A percentile compares a stretch with the other conserved stretches of the same genome.
phyloP scores from a whole-genome alignment of 2,888 invertebrate genomes.

The Ernsta delagoae region DNA sequence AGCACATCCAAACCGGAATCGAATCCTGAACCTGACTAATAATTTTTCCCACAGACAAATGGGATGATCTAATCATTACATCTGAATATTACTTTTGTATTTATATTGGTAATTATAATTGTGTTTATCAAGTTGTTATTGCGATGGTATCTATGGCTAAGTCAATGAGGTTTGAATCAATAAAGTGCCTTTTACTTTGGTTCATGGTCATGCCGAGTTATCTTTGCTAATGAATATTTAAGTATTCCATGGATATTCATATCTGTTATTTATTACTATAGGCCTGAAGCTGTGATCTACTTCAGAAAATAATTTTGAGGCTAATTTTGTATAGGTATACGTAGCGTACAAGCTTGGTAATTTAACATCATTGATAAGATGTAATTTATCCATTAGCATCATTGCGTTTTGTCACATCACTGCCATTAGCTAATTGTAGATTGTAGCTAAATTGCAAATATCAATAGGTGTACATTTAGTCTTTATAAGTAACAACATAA shows the following conservation, averaged over 20 bases:
- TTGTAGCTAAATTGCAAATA: too few species aligned
- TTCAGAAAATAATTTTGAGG: neutral
- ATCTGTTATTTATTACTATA: conserved; percentile 22
- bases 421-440: too few species aligned
- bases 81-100: conserved; percentile 29
- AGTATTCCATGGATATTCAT: conserved; percentile 21
- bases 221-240: conserved; percentile 34
- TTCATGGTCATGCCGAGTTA: conserved; percentile 25
- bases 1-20: conserved; percentile 51
- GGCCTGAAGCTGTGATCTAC: conserved; percentile 13
- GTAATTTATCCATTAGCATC: too few species aligned
- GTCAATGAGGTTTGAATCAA: conserved; percentile 24
- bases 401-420: too few species aligned
- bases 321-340: too few species aligned
- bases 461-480: too few species aligned
- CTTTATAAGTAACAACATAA: too few species aligned
- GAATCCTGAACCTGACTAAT: conserved; percentile 48
- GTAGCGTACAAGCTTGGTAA: too few species aligned
- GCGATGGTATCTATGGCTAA: conserved; percentile 20
- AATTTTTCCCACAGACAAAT: conserved; percentile 46
- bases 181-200: conserved; percentile 35
- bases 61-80: conserved; percentile 37
- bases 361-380: too few species aligned
- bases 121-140: conserved; percentile 14
- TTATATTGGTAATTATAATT: conserved; percentile 22